Evolutionary conservation across 2,888 invertebrate genomes (phyloP).

Genomic region (Stenodera caucasica): DNA sequence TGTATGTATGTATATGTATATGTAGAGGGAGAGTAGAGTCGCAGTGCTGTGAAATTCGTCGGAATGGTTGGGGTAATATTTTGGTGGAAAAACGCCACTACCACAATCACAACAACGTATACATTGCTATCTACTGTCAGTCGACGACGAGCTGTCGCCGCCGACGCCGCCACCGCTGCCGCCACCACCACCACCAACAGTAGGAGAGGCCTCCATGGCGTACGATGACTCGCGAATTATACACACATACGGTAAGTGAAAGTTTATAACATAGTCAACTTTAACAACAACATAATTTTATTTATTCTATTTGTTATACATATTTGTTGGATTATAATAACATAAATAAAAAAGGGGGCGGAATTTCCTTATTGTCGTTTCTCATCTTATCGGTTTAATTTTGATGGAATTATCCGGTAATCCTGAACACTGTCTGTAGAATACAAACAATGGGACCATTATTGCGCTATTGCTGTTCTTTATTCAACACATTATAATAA

Average conservation of each 20-base stretch:
- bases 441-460: not conserved
- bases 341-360: too few relatives aligned
- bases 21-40: too few relatives aligned
- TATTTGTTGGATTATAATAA: too few relatives aligned
- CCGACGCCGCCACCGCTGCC: too few relatives aligned
- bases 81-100: not conserved
- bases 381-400: not conserved
- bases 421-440: not conserved
- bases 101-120: not conserved
- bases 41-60: slow-evolving; percentile 36
- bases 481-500: not conserved
- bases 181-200: too few relatives aligned
- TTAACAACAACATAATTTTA: too few relatives aligned
- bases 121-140: slow-evolving; percentile 5
- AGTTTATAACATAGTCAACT: too few relatives aligned
- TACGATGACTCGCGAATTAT: slow-evolving; percentile 49
- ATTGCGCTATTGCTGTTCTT: slow-evolving; percentile 5
- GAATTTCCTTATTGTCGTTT: too few relatives aligned
- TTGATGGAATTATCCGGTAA: slow-evolving; percentile 1
- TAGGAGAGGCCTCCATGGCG: slow-evolving; percentile 14
- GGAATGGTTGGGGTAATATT: slow-evolving; percentile 21
- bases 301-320: too few relatives aligned
- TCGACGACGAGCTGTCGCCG: slow-evolving; percentile 14
- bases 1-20: not conserved
- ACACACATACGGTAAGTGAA: slow-evolving; percentile 49